Base-by-base conservation (phyloP, 2,888 invertebrate species). In the Proisotoma minuta region DNA sequence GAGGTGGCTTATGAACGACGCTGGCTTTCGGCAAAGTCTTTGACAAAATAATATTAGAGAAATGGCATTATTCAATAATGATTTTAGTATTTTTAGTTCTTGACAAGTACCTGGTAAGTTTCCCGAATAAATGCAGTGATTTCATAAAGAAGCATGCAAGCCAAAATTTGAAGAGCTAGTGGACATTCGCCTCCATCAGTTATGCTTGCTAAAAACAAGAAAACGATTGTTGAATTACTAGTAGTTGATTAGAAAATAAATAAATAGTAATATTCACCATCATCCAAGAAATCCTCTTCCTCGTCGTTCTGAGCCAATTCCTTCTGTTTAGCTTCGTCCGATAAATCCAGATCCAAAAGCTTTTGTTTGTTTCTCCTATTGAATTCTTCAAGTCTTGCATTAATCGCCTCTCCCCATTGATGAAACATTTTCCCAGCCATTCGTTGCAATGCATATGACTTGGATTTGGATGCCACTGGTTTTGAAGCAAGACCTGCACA, bases 271-370 rank as follows among this genome's bases (percentile, higher is more conserved):
- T 61, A 52, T n/a, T 72, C 74, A 89, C 91, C 89, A 84, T 95
- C 97, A 78, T 99, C 98, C 22, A 99, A 81, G 76, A 96, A 99
- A 78, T 99, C 97, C 79, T 99, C 99, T 75, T 98, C 92, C 76
- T 92, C 92, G 70, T 92, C 92, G 78, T 90, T 89, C 53, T 88
- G 83, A 49, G 90, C 78, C 12, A 92, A 78, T 67, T 89, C 88
- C 57, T 87, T 84, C 74, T 91, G 91, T 65, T 87, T 88, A 59
- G 83, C 84, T 29, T 90, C 89, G 58, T 75, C 75, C n/a, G 63
- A 65, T 1, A 73, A 50, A 48, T 72, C 71, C 51, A 71, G 49
- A 74, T 91, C 91, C 0, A 81, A 78, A 1, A 91, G 82, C 76
- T 87, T 82, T 22, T 83, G 81, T 43, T 84, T 82, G 0, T 91